A percentile compares a stretch with the other conserved stretches of the same genome.
Conservation (phyloP, 2,797 vertebrate genomes). For the Hylomyscus alleni region DNA sequence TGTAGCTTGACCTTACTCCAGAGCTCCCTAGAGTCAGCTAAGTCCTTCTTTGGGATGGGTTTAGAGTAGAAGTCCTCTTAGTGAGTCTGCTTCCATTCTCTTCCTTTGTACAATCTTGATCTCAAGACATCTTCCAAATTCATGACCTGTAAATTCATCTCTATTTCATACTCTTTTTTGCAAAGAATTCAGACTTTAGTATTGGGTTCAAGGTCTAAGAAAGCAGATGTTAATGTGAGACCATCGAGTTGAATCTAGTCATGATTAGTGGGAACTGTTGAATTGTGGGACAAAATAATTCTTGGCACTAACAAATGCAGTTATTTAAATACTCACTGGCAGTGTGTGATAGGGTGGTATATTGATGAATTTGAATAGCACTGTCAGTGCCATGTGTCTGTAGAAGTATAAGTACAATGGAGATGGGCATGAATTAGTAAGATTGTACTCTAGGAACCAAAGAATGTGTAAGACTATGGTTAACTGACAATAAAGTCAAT, state of each 20-base stretch:
- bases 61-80: not conserved
- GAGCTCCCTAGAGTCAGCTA: not conserved
- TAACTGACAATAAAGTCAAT: not conserved
- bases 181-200: not conserved
- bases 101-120: not conserved
- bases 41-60: not conserved
- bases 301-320: not conserved
- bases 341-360: not conserved
- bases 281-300: not conserved
- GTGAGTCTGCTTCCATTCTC: not conserved
- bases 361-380: not conserved
- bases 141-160: not conserved
- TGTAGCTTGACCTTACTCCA: not conserved
- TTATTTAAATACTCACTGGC: not conserved
- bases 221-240: not conserved
- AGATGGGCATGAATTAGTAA: not conserved
- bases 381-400: not conserved
- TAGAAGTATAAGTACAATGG: not conserved
- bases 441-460: not conserved
- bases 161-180: slow-evolving; percentile 4
- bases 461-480: not conserved
- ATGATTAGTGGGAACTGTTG: not conserved
- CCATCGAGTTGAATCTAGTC: not conserved
- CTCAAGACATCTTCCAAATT: not conserved
- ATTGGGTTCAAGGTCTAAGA: not conserved